These are phyloP conservation scores for Polypedilum vanderplanki DNA, from an alignment of 1,140 invertebrate genomes.

Conservation along the genomic window DNA sequence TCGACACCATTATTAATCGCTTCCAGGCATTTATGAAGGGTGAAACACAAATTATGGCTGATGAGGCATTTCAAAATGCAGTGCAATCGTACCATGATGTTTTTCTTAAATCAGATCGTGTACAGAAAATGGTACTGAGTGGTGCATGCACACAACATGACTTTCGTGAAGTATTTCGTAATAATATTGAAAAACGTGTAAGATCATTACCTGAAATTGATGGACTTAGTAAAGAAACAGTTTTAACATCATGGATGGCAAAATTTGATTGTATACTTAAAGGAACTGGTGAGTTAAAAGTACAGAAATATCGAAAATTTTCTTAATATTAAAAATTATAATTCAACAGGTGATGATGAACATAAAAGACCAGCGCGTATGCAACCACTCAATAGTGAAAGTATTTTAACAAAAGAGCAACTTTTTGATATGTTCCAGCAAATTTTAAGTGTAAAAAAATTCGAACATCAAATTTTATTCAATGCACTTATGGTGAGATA, in stretches of 20 bases:
- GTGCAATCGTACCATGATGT: conserved; percentile 96
- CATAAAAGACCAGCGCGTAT: conserved; percentile 76
- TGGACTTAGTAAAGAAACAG: conserved; percentile 97
- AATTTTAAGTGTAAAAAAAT: conserved; percentile 97
- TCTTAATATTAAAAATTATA: conserved; percentile 38
- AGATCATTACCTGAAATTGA: conserved; percentile 97
- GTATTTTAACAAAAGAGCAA: conserved; percentile 92
- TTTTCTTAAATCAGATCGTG: conserved; percentile 93
- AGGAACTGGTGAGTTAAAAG: conserved; percentile 59
- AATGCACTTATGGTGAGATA: conserved; percentile 94
- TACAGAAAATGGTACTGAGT: conserved; percentile 90
- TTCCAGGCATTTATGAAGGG: conserved; percentile 91
- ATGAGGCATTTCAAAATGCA: conserved; percentile 98
- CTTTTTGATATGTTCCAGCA: conserved; percentile 99
- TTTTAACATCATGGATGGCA: conserved; percentile 97
- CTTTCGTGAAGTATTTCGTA: conserved; percentile 96
- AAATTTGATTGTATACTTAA: conserved; percentile 99
- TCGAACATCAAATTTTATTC: conserved; percentile 98
- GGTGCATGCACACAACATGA: conserved; percentile 97
- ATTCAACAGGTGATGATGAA: conserved; percentile 70
- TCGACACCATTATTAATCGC: conserved; percentile 89
- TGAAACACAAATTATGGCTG: conserved; percentile 95
- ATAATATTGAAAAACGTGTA: conserved; percentile 95
- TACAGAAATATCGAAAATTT: neutral
- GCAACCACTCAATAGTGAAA: conserved; percentile 82